phyloP scores from a whole-genome alignment of 1,140 invertebrate genomes.

The Drosophila kikkawai region DNA sequence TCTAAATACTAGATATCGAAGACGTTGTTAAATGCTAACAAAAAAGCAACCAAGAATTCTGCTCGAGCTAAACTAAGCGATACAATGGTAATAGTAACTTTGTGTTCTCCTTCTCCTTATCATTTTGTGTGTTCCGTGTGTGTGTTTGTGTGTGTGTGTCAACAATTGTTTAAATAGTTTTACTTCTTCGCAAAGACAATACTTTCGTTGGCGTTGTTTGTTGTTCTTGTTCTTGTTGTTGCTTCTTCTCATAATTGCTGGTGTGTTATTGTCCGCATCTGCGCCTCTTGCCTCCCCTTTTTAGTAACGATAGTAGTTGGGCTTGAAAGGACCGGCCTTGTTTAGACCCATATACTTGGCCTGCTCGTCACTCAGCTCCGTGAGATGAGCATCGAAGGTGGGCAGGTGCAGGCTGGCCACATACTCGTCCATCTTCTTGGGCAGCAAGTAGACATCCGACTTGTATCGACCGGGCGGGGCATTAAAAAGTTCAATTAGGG shows the following conservation, averaged over 20 bases:
- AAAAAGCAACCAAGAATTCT: constrained; percentile 68
- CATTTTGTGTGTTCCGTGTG: constrained; percentile 33
- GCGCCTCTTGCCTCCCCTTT: neutral
- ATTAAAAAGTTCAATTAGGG: constrained; percentile 98
- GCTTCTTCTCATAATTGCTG: constrained; percentile 29
- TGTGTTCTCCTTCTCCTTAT: constrained; percentile 50
- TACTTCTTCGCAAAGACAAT: constrained; percentile 79
- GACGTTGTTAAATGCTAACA: constrained; percentile 67
- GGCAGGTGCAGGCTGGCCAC: constrained; percentile 95
- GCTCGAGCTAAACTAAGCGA: constrained; percentile 64
- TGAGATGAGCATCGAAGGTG: constrained; percentile 98
- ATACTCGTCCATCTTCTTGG: constrained; percentile 99
- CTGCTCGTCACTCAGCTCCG: constrained; percentile 98
- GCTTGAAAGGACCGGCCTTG: constrained; percentile 99
- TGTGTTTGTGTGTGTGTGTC: constrained; percentile 44
- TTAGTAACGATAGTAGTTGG: constrained; percentile 97
- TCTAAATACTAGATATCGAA: constrained; percentile 52
- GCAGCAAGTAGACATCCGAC: constrained; percentile 98
- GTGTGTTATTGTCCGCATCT: constrained; percentile 58
- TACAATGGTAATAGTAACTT: constrained; percentile 77
- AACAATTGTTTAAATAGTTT: constrained; percentile 69
- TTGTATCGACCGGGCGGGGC: constrained; percentile 97
- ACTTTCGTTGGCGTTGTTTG: constrained; percentile 81
- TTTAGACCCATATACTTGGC: constrained; percentile 99
- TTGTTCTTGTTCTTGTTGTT: constrained; percentile 6